Evolutionary conservation across 2,797 vertebrate genomes (phyloP).

Genomic region (Dromococcyx pavoninus): DNA sequence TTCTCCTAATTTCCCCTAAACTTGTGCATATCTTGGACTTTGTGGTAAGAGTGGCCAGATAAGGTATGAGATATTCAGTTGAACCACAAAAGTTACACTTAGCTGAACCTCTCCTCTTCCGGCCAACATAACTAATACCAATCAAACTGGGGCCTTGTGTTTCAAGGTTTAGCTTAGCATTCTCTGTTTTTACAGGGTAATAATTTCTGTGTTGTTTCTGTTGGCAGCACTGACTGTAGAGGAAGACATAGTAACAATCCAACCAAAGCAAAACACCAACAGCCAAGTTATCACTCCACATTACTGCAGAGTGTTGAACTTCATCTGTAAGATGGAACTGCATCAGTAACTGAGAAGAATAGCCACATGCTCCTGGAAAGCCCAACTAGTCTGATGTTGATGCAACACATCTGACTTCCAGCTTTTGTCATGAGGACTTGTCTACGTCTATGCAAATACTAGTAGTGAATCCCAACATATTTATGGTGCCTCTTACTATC

Average conservation of each 20-base stretch:
- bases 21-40: neutral
- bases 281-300: neutral
- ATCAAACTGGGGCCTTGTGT: neutral
- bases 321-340: neutral
- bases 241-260: neutral
- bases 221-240: neutral
- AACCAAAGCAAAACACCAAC: neutral
- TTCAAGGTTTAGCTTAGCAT: neutral
- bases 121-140: neutral
- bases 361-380: neutral
- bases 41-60: neutral
- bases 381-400: rapidly evolving
- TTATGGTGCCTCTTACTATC: neutral
- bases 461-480: neutral
- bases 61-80: neutral
- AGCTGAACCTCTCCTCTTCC: neutral
- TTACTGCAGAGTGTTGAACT: neutral
- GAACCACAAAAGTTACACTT: neutral
- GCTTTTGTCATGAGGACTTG: rapidly evolving
- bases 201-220: neutral
- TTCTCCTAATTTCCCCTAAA: neutral
- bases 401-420: neutral
- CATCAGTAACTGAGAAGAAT: neutral
- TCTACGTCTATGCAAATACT: neutral
- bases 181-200: neutral